Evolutionary conservation across 2,797 vertebrate genomes (phyloP).

Genomic region (Eulemur albifrons): DNA sequence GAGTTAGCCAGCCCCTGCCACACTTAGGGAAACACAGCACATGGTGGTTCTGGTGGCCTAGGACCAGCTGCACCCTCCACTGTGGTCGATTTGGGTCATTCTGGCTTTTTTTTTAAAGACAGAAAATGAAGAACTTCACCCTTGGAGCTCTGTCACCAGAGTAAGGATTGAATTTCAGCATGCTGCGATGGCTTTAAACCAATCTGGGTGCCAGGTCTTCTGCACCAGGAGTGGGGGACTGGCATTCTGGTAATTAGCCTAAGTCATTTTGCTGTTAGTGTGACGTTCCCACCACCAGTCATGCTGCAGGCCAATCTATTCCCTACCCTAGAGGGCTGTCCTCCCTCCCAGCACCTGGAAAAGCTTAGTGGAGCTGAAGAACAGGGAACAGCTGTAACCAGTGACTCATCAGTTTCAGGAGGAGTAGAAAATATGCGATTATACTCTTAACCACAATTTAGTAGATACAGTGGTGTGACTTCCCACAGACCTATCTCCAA

Average conservation of each 20-base stretch:
- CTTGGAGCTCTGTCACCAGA: neutral
- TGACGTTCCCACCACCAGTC: neutral
- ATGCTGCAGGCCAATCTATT: neutral
- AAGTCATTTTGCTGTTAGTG: neutral
- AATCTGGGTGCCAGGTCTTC: neutral
- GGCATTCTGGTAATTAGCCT: neutral
- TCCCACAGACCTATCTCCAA: neutral
- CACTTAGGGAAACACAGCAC: neutral
- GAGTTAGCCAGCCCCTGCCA: neutral
- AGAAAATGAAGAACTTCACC: neutral
- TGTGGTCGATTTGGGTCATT: neutral
- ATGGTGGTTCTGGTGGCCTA: neutral
- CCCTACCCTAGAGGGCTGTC: neutral
- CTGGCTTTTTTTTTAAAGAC: slow-evolving; percentile 4
- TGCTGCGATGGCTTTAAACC: neutral
- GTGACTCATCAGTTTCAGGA: slow-evolving; percentile 24
- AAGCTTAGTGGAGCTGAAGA: neutral
- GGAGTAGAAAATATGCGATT: neutral
- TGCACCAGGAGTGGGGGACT: neutral
- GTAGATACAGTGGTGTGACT: neutral
- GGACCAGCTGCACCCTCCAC: neutral
- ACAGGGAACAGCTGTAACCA: slow-evolving; percentile 24
- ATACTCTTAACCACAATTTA: neutral
- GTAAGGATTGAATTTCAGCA: neutral
- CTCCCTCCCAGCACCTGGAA: neutral